Base-by-base conservation (phyloP, 2,797 vertebrate species). In the Chelidonichthys spinosus region DNA sequence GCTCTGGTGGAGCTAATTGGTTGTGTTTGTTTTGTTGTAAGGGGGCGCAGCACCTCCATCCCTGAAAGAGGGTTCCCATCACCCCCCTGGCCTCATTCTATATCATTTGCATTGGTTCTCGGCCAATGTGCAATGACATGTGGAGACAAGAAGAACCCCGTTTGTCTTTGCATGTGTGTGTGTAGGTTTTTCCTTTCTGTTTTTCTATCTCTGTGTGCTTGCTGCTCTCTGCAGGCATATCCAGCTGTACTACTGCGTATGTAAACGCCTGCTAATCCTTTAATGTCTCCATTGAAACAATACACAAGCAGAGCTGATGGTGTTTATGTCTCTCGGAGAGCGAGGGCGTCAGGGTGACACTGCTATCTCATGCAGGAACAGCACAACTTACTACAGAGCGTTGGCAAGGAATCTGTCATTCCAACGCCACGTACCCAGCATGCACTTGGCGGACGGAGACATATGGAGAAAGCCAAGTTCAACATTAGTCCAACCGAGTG, bases 1-100 rank as follows among this genome's bases (percentile, higher is more conserved):
- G 35, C 73, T 64, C 46, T 49, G 61, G 44, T 78, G 77, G 83
- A 89, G 85, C 82, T 72, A 88, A 87, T 86, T 77, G 87, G 94
- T 91, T 89, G 25, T 18, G 60, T 78, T 86, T 80, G 71, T 80
- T 76, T 81, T 32, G 0, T 65, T 39, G 64, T 55, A 39, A 69
- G 36, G 47, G 40, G 67, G 25, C 0, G 7, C 59, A 69, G 37
- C 79, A 69, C 42, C 49, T 73, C 55, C 74, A 69, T 52, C 59
- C 72, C 66, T 61, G 60, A 46, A 76, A 83, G 58, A 83, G 70
- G 52, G 43, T 80, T 82, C 84, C 87, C 81, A 73, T 77, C 83
- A 80, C 46, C 80, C 72, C 63, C 72, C 63, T 42, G 62, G 68
- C 66, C 80, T 74, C 42, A 40, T 76, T 74, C 49, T 68, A 37